A percentile compares a stretch with the other conserved stretches of the same genome.
Evolutionary conservation across 2,888 invertebrate species (phyloP).

Genomic region (Cecidostiba fungosa): DNA sequence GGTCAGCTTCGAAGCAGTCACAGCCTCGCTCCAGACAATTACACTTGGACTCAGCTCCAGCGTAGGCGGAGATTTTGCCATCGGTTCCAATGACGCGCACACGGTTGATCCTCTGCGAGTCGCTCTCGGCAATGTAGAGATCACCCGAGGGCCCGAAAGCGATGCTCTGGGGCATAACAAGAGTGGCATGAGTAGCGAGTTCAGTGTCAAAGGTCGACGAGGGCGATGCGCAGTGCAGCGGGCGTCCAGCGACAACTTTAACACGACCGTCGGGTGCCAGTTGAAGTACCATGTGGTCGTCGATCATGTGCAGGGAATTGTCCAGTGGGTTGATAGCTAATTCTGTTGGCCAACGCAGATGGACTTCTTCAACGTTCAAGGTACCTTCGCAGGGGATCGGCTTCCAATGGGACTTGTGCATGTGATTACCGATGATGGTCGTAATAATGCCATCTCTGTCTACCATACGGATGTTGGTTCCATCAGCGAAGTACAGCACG

Average conservation of each 20-base stretch:
- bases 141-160: constrained; percentile 96
- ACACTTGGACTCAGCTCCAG: constrained; percentile 96
- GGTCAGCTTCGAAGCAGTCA: constrained; percentile 95
- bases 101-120: constrained; percentile 96
- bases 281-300: constrained; percentile 96
- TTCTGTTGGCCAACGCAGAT: constrained; percentile 97
- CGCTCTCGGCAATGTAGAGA: constrained; percentile 96
- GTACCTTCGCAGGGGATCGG: constrained; percentile 96
- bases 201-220: constrained; percentile 90
- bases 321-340: constrained; percentile 96
- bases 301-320: constrained; percentile 96
- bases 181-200: constrained; percentile 93
- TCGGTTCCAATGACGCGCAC: constrained; percentile 95
- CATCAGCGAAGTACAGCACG: constrained; percentile 96
- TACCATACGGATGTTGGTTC: constrained; percentile 96
- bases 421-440: constrained; percentile 95
- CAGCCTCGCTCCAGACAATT: constrained; percentile 95
- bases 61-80: constrained; percentile 95
- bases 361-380: constrained; percentile 94
- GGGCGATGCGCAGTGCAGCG: constrained; percentile 94
- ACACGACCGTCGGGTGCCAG: constrained; percentile 95
- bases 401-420: constrained; percentile 96
- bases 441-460: constrained; percentile 95
- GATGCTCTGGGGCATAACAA: constrained; percentile 97
- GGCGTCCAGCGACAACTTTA: constrained; percentile 95